Base-by-base conservation (phyloP, 1,140 invertebrate species). In the Diorhabda sublineata region DNA sequence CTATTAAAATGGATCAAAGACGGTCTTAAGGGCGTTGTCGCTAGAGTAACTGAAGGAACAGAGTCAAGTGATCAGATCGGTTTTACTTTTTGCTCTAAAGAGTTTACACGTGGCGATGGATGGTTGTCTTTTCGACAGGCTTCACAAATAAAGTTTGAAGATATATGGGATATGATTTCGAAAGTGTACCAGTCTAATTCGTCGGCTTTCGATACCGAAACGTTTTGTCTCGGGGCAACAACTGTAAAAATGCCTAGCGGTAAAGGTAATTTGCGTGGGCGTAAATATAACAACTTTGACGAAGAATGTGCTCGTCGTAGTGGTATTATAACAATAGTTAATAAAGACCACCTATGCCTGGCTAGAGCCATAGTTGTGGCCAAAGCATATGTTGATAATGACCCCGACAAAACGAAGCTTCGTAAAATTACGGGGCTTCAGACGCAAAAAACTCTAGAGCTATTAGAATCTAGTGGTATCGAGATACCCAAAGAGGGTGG, bases 281-380 rank as follows among this genome's bases (percentile, higher is more conserved):
- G 2, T 58, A 45, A 60, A 58, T 70, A 67, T 45, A 67, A 67
- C 42, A 63, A 42, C 3, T n/a, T 6, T 6, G 6, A 66, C 11
- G 7, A 57, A 66, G 9, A 66, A 57, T 43, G 58, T 3, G 6
- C 44, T 58, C 42, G 56, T 57, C 64, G 64, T 57, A 57, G 42
- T 1, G 64, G 47, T 44, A 45, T 64, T 11, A 11, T 64, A 47
- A n/a, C 6, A n/a, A 52, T 64, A 9, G 44, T 9, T n/a, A 64
- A 64, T 52, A 64, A 64, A 9, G 65, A 67, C 41, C 41, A 67
- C 61, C 45, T 70, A 43, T 70, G 69, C 45, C 52, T 67, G 57
- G 26, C 65, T 43, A 4, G 59, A 26, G 64, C 67, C 2, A 45
- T 68, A 11, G 61, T 68, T 41, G 61, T 68, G 2, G 61, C 67